These are phyloP conservation scores for Euglossa dilemma DNA, from an alignment of 1,140 invertebrate genomes.

Conservation along the genomic window DNA sequence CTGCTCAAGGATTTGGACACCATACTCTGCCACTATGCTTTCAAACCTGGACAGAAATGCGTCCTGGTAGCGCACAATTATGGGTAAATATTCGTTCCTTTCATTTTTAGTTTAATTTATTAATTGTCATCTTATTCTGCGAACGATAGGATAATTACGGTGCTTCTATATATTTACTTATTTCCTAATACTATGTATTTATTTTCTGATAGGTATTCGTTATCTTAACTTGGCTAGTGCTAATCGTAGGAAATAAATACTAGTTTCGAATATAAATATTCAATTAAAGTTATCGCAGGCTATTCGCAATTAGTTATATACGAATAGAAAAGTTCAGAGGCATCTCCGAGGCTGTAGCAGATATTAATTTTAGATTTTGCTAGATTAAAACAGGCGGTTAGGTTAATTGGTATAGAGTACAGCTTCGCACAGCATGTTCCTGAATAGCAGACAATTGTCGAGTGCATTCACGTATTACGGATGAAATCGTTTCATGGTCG, in stretches of 20 bases:
- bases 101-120: no score
- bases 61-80: slow-evolving; percentile 80
- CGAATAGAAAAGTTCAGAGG: no score
- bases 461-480: background rate
- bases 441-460: slow-evolving; percentile 14
- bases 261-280: no score
- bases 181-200: no score
- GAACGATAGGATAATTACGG: no score
- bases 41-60: slow-evolving; percentile 78
- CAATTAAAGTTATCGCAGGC: no score
- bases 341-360: background rate
- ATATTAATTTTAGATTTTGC: background rate
- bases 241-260: no score
- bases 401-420: background rate
- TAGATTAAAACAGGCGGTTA: background rate
- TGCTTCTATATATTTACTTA: no score
- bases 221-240: no score
- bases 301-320: no score
- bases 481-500: slow-evolving; percentile 15
- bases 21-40: slow-evolving; percentile 85
- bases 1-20: slow-evolving; percentile 85
- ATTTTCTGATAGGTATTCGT: no score
- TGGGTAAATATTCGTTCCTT: slow-evolving; percentile 72
- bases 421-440: background rate
- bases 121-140: background rate